Conservation (phyloP, 2,888 invertebrate genomes). For the Pseudococcus viburni region DNA sequence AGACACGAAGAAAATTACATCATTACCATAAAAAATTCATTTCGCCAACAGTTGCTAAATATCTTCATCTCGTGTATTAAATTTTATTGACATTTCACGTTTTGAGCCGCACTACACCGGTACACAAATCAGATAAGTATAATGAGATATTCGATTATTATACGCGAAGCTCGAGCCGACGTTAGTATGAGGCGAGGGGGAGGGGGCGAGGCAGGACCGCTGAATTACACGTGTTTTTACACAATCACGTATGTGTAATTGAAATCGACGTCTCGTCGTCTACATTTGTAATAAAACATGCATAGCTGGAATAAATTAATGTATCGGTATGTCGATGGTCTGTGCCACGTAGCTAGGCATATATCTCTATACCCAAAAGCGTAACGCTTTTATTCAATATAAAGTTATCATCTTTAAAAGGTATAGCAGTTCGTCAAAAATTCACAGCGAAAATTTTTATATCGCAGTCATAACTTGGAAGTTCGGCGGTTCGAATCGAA, state of each 20-base stretch:
- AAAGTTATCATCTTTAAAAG: slow-evolving; percentile 43
- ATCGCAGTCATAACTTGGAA: slow-evolving; percentile 37
- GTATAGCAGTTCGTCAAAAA: slow-evolving; percentile 41
- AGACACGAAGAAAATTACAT: slow-evolving; percentile 22
- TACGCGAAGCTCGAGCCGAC: neutral
- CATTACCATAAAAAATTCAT: slow-evolving; percentile 28
- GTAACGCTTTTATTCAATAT: slow-evolving; percentile 21
- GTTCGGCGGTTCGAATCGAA: neutral
- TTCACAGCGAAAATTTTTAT: slow-evolving; percentile 57
- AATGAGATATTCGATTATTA: slow-evolving; percentile 41
- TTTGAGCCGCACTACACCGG: neutral
- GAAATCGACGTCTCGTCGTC: slow-evolving; percentile 28
- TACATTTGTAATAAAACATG: neutral
- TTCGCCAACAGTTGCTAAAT: neutral
- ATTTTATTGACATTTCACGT: slow-evolving; percentile 29
- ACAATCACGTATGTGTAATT: slow-evolving; percentile 5
- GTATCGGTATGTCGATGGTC: neutral
- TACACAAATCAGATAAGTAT: slow-evolving; percentile 15
- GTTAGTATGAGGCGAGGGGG: neutral
- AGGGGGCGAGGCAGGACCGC: neutral
- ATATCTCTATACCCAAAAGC: neutral
- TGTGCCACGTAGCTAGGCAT: neutral
- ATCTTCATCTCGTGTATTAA: slow-evolving; percentile 14
- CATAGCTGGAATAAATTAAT: neutral
- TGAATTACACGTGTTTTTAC: slow-evolving; percentile 23